Percentiles rank a stretch among this genome's conserved stretches.
Evolutionary conservation across 2,888 invertebrate genomes (phyloP).

Genomic region (Orthosia gracilis): DNA sequence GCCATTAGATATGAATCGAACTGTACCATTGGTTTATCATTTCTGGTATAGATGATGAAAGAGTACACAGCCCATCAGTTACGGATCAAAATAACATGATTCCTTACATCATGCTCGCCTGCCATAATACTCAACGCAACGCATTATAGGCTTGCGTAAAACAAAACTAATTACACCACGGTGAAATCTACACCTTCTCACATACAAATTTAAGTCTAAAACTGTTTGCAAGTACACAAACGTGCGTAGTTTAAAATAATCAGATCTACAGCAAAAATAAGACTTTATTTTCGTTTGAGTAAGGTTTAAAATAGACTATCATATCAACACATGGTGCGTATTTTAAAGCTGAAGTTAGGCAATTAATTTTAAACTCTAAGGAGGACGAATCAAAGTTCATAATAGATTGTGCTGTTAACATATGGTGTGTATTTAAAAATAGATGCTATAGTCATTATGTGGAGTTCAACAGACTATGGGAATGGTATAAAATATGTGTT

Average conservation of each 20-base stretch:
- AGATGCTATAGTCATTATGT: conserved; percentile 44
- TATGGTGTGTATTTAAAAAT: conserved; percentile 47
- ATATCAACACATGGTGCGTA: neutral
- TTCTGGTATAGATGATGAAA: neutral
- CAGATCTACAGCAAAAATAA: neutral
- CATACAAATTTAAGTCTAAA: conserved; percentile 3
- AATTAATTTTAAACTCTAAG: conserved; percentile 16
- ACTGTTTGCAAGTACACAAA: neutral
- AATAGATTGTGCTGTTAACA: neutral
- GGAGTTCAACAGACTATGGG: conserved; percentile 50
- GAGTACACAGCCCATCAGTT: neutral
- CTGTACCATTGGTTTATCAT: neutral
- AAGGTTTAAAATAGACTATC: conserved; percentile 38
- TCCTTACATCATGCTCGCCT: conserved; percentile 48
- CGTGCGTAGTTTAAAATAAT: conserved; percentile 15
- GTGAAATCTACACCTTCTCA: neutral
- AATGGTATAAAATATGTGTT: conserved; percentile 57
- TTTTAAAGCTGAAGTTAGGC: neutral
- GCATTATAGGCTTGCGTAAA: conserved; percentile 45
- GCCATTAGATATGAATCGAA: no score
- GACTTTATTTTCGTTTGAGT: neutral
- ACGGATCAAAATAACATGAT: conserved; percentile 43
- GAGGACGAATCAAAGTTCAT: neutral
- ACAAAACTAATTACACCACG: conserved; percentile 24
- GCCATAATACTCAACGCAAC: conserved; percentile 32